These are phyloP conservation scores for Hipparchia semele DNA, from an alignment of 2,888 invertebrate genomes.

Conservation along the genomic window DNA sequence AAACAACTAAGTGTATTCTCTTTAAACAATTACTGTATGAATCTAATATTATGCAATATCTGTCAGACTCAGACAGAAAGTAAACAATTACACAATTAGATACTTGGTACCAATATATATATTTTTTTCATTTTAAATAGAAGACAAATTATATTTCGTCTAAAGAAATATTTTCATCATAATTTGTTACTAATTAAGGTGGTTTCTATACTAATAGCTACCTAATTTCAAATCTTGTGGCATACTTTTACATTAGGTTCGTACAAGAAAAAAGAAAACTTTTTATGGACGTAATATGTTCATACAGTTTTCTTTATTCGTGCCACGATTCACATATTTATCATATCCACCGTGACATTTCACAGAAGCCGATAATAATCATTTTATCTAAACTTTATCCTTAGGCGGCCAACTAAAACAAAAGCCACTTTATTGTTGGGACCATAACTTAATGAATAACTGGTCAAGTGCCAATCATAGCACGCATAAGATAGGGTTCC, in stretches of 20 bases:
- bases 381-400: slow-evolving; percentile 29
- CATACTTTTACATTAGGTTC: no score
- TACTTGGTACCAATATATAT: no score
- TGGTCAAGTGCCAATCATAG: no score
- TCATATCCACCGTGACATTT: slow-evolving; percentile 8
- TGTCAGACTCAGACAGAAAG: no score
- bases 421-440: slow-evolving; percentile 26
- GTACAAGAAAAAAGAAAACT: neutral
- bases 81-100: no score
- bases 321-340: slow-evolving; percentile 17
- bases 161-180: neutral
- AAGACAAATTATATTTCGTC: neutral
- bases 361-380: slow-evolving; percentile 28
- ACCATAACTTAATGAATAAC: slow-evolving; percentile 30
- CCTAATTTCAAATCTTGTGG: no score
- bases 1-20: neutral
- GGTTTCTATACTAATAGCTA: no score
- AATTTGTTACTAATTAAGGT: no score
- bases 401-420: slow-evolving; percentile 19
- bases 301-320: neutral
- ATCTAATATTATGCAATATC: neutral
- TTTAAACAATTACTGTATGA: neutral
- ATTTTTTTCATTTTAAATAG: no score
- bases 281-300: neutral
- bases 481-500: no score